These are phyloP conservation scores for Peucedramus taeniatus DNA, from an alignment of 2,113 vertebrate genomes.

Conservation along the genomic window DNA sequence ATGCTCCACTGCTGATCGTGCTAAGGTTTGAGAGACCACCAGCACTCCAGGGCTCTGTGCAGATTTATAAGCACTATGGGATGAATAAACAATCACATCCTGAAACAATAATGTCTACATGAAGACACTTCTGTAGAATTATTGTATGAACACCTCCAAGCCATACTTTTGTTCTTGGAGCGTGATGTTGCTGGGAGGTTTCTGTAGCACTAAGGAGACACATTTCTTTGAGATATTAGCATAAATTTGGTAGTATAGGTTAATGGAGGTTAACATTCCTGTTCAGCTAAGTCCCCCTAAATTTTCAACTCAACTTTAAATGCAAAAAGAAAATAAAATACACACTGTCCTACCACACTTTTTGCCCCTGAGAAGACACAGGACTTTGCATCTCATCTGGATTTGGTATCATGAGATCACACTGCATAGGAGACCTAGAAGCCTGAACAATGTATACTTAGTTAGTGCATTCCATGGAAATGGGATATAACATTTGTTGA, in stretches of 20 bases:
- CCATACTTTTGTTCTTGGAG: background rate
- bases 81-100: background rate
- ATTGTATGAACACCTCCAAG: background rate
- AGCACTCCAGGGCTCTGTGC: background rate
- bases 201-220: background rate
- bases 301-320: background rate
- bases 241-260: background rate
- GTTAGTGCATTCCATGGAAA: background rate
- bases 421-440: background rate
- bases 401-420: background rate
- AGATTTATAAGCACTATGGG: background rate
- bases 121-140: background rate
- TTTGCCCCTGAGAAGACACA: background rate
- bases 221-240: background rate
- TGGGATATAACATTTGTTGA: background rate
- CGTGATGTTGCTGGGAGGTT: background rate
- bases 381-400: background rate
- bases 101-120: background rate
- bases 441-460: background rate
- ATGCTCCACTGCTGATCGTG: background rate
- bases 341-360: background rate
- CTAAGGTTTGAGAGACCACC: background rate
- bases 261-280: background rate
- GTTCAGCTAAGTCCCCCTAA: background rate
- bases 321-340: background rate